Percentiles rank a stretch among this genome's conserved stretches.
Conservation (phyloP, 2,888 invertebrate genomes). For the Gisinianus flammeolus region DNA sequence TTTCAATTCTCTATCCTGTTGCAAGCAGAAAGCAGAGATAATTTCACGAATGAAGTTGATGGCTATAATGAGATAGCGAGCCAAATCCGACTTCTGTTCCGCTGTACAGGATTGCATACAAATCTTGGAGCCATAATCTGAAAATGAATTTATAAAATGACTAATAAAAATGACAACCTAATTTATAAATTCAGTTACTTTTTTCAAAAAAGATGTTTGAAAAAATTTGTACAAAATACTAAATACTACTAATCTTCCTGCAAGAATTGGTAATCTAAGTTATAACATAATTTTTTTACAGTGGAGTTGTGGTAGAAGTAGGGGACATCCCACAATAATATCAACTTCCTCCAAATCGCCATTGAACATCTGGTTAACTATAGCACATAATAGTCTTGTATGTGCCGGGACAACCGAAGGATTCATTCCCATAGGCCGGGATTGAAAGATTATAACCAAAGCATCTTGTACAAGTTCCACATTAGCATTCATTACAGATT, state of each 20-base stretch:
- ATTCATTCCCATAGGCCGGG: constrained; percentile 20
- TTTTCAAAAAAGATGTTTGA: no score
- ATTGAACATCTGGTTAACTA: constrained; percentile 18
- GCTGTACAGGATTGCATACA: not conserved
- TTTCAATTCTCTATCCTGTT: constrained; percentile 10
- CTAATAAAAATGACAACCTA: not conserved
- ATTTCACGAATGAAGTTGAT: constrained; percentile 38
- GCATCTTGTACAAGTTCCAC: constrained; percentile 19
- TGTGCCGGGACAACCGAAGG: constrained; percentile 28
- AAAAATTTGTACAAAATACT: no score
- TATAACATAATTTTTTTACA: constrained; percentile 14
- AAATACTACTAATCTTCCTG: no score
- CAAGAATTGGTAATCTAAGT: not conserved
- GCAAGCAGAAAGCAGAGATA: constrained; percentile 28
- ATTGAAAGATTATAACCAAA: constrained; percentile 26
- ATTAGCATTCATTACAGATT: constrained; percentile 29
- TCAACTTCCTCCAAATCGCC: constrained; percentile 35
- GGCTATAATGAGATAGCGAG: constrained; percentile 23
- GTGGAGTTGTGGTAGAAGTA: constrained; percentile 26
- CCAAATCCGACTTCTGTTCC: constrained; percentile 21
- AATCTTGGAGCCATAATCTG: constrained; percentile 1
- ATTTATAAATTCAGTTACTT: no score
- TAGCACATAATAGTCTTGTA: constrained; percentile 25
- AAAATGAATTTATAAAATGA: no score
- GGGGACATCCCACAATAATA: constrained; percentile 37